Evolutionary conservation across 2,888 invertebrate species (phyloP), one percentile per base, ranked within the genome.

Genomic region (Drosophila meridionalis): DNA sequence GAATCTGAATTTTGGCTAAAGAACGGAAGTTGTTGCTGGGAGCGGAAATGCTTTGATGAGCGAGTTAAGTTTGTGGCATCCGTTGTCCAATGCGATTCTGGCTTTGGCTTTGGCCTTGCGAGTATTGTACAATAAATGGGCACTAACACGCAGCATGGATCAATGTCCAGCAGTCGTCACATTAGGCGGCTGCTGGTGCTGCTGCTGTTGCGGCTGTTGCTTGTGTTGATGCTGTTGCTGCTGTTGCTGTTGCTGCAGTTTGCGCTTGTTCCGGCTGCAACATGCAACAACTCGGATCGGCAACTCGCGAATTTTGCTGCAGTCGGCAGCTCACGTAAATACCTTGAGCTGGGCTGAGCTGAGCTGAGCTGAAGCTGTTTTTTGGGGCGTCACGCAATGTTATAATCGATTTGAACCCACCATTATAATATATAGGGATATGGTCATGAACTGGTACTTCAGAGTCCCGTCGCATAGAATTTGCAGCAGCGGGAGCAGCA

Each of bases 371-470:
- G n/a, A 50, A 32, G 40, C 30, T 50, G 50, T 55, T 38, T 26
- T 56, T 42, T 38, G 36, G 36, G 38, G 38, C 53, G 52, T 64
- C 79, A 73, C 81, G 81, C 81, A 78, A 73, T 78, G 63, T 73
- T 78, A 83, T 91, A 92, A 91, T 91, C 92, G 91, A 92, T 91
- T 92, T 91, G 71, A 86, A 76, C 78, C 73, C 78, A 76, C 72
- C 81, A 80, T 79, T 74, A 52, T 52, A 78, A 76, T 78, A 78
- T 78, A 73, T 69, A 40, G 63, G 70, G 48, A 60, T 74, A 69
- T 66, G 69, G 36, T 52, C 53, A 66, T 61, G 52, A 56, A 47
- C 65, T 28, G 58, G 40, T 55, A 38, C 56, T 56, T 40, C 55
- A 45, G 30, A 45, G 30, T 56, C 70, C 43, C 38, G 55, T 71